These are phyloP conservation scores for Ametastegia equiseti DNA, from an alignment of 2,888 invertebrate species.

Conservation along the genomic window DNA sequence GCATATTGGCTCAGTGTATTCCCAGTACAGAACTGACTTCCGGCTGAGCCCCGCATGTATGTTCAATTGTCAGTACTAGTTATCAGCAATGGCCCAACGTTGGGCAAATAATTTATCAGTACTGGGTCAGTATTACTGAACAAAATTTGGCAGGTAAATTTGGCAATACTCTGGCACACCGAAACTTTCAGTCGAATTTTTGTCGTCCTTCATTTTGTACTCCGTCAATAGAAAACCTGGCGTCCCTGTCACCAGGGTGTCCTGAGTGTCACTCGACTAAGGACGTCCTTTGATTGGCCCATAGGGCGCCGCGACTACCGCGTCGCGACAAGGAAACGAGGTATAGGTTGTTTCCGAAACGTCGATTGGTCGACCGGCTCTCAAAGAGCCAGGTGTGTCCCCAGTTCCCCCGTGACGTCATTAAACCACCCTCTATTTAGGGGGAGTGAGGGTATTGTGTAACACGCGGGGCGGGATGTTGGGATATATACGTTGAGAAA, in stretches of 20 bases:
- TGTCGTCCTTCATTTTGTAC: conserved; percentile 25
- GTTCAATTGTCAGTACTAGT: too few species aligned
- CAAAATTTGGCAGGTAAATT: too few species aligned
- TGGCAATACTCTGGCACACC: too few species aligned
- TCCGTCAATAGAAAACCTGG: background rate
- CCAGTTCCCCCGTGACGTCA: conserved; percentile 69
- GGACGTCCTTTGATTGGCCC: conserved; percentile 21
- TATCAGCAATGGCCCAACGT: too few species aligned
- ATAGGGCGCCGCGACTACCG: conserved; percentile 9
- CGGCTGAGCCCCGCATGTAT: too few species aligned
- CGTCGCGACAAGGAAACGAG: conserved; percentile 21
- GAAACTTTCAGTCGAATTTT: background rate
- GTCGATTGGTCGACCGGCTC: conserved; percentile 66
- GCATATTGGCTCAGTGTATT: too few species aligned
- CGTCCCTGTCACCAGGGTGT: conserved; percentile 41
- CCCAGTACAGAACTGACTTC: too few species aligned
- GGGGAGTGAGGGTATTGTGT: conserved; percentile 66
- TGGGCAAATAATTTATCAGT: too few species aligned
- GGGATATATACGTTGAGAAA: background rate
- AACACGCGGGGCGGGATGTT: conserved; percentile 67
- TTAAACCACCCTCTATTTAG: conserved; percentile 72
- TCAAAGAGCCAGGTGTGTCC: conserved; percentile 72
- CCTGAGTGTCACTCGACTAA: conserved; percentile 21
- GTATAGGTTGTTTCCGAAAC: background rate
- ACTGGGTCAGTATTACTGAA: too few species aligned